Conservation (phyloP, 1,140 invertebrate genomes). For the Cydia fagiglandana region DNA sequence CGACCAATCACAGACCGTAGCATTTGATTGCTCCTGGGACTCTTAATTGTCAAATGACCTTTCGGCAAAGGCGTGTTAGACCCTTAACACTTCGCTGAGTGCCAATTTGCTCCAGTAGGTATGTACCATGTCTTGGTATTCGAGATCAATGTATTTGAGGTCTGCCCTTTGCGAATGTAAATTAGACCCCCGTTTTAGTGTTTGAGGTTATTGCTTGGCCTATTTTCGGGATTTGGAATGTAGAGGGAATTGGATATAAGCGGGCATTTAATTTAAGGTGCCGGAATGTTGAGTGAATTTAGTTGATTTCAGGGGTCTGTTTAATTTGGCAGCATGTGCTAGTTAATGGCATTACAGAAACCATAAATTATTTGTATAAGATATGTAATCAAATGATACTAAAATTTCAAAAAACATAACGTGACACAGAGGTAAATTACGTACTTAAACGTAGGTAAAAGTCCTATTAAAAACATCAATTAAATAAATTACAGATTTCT, state of each 20-base stretch:
- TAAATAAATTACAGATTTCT: too few species aligned
- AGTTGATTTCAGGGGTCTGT: neutral
- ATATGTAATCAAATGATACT: too few species aligned
- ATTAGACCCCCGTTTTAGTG: slow-evolving; percentile 30
- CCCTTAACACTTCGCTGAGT: slow-evolving; percentile 58
- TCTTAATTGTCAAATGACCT: slow-evolving; percentile 67
- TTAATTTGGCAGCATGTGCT: neutral
- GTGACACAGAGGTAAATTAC: too few species aligned
- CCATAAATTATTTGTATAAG: too few species aligned
- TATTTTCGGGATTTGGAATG: slow-evolving; percentile 24
- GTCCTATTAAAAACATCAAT: too few species aligned
- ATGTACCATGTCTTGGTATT: slow-evolving; percentile 29
- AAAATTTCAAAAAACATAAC: too few species aligned
- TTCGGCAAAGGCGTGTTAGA: slow-evolving; percentile 55
- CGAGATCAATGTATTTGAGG: slow-evolving; percentile 26
- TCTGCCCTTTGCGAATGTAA: slow-evolving; percentile 31
- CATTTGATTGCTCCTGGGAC: slow-evolving; percentile 64
- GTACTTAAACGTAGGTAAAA: too few species aligned
- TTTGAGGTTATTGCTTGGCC: slow-evolving; percentile 31
- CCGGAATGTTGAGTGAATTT: neutral
- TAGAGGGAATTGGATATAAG: slow-evolving; percentile 16
- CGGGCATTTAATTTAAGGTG: slow-evolving; percentile 8
- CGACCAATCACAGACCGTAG: slow-evolving; percentile 58
- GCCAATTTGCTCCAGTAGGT: slow-evolving; percentile 45
- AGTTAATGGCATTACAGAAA: too few species aligned